Conservation (phyloP, 1,140 invertebrate genomes). For the Anoplolepis gracilipes region DNA sequence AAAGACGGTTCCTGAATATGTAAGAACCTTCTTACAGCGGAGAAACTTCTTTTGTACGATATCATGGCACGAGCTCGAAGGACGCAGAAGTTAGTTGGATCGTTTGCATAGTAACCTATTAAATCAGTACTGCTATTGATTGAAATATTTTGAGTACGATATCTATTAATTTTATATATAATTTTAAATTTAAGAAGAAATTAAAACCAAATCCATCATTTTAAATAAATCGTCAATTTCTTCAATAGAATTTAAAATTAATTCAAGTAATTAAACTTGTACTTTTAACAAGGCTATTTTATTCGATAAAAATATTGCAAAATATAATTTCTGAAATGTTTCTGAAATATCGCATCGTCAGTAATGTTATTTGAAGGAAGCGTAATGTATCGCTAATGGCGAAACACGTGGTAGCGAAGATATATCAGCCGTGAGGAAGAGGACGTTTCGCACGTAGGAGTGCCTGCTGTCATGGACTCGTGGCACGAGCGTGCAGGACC, state of each 20-base stretch:
- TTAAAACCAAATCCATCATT: not conserved
- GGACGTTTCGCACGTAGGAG: constrained; percentile 77
- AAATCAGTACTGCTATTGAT: constrained; percentile 57
- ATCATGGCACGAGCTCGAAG: constrained; percentile 65
- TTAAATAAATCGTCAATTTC: not conserved
- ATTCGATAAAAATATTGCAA: no score
- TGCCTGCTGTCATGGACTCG: constrained; percentile 71
- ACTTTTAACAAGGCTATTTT: not conserved
- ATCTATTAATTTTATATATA: constrained; percentile 8
- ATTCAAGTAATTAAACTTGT: constrained; percentile 1
- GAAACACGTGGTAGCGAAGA: constrained; percentile 10
- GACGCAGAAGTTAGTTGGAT: constrained; percentile 61
- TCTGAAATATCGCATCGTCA: not conserved
- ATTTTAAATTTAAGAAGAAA: not conserved
- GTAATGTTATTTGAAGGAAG: not conserved
- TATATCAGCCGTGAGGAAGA: constrained; percentile 25
- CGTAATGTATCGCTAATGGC: constrained; percentile 37
- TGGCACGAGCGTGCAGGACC: constrained; percentile 65
- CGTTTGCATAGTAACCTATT: constrained; percentile 68
- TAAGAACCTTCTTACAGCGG: constrained; percentile 45
- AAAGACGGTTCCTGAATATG: constrained; percentile 71
- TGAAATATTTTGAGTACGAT: constrained; percentile 11
- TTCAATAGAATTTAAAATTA: not conserved
- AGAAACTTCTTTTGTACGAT: constrained; percentile 75
- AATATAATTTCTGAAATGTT: constrained; percentile 22